phyloP scores from a whole-genome alignment of 2,888 invertebrate species.

The Pollenia griseotomentosa region DNA sequence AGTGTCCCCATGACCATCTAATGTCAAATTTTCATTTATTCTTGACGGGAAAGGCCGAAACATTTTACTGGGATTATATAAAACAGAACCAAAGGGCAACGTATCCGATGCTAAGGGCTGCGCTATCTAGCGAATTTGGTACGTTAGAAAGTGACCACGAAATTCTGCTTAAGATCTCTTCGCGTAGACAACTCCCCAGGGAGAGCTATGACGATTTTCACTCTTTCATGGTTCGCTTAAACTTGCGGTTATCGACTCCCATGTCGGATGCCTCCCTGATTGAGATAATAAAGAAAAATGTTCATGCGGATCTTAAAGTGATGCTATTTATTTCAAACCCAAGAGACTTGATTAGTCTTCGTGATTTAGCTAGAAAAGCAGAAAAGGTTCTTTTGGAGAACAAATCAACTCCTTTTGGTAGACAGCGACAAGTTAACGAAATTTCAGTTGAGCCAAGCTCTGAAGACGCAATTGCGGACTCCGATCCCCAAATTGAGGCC shows the following conservation, averaged over 20 bases:
- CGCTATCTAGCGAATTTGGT: too few relatives aligned
- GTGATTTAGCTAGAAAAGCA: conserved; percentile 1
- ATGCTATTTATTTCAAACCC: conserved; percentile 36
- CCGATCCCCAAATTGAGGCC: conserved; percentile 36
- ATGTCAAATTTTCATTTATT: too few relatives aligned
- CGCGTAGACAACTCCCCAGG: conserved; percentile 12
- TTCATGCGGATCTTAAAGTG: conserved; percentile 6
- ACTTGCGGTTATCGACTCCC: background rate
- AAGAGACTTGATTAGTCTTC: background rate
- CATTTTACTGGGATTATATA: too few relatives aligned
- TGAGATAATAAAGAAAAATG: conserved; percentile 38
- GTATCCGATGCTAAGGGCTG: too few relatives aligned
- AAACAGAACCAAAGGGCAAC: too few relatives aligned
- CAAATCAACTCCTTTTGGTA: too few relatives aligned
- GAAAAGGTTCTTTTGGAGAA: conserved; percentile 21
- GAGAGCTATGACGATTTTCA: conserved; percentile 47
- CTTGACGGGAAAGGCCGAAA: too few relatives aligned
- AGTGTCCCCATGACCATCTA: too few relatives aligned
- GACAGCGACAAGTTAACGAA: conserved; percentile 34
- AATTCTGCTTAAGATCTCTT: conserved; percentile 7
- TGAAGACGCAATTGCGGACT: background rate
- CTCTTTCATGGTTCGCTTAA: background rate
- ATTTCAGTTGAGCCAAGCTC: background rate
- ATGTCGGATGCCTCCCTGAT: conserved; percentile 21
- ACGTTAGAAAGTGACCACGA: conserved; percentile 20